Conservation (phyloP, 2,888 invertebrate species). For the Pediacus dermestoides region DNA sequence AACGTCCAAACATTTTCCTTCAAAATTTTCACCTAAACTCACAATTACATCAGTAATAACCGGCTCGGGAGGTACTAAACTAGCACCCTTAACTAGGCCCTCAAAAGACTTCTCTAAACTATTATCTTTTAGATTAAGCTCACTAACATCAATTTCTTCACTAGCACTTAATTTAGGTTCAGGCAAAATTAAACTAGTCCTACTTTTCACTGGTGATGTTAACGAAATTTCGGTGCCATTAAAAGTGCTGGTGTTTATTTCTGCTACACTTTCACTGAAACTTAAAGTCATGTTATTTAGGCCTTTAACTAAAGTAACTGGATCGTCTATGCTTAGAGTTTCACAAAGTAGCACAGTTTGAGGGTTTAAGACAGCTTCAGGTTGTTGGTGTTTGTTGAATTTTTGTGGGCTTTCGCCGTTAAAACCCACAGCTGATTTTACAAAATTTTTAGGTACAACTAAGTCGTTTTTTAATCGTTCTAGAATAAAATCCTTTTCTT, state of each 20-base stretch:
- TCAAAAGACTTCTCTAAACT: too few relatives aligned
- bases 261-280: constrained; percentile 14
- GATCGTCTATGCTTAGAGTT: constrained; percentile 75
- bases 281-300: constrained; percentile 23
- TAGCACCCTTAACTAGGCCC: too few relatives aligned
- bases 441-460: constrained; percentile 74
- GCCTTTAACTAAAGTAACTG: constrained; percentile 50
- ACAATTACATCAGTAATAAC: constrained; percentile 2
- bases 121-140: too few relatives aligned
- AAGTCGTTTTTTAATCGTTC: constrained; percentile 65
- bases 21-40: too few relatives aligned
- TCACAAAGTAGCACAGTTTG: constrained; percentile 69
- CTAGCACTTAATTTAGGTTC: constrained; percentile 31
- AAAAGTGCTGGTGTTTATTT: constrained; percentile 15
- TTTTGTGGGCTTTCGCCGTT: constrained; percentile 46
- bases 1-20: not conserved
- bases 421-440: constrained; percentile 66
- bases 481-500: constrained; percentile 65
- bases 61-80: too few relatives aligned
- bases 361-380: constrained; percentile 59
- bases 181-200: constrained; percentile 32
- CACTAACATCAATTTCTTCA: too few relatives aligned
- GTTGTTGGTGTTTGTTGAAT: constrained; percentile 27
- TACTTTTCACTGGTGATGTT: constrained; percentile 13
- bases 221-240: constrained; percentile 17